Base-by-base conservation (phyloP, 1,140 invertebrate genomes). In the Scaptomyza pallida region DNA sequence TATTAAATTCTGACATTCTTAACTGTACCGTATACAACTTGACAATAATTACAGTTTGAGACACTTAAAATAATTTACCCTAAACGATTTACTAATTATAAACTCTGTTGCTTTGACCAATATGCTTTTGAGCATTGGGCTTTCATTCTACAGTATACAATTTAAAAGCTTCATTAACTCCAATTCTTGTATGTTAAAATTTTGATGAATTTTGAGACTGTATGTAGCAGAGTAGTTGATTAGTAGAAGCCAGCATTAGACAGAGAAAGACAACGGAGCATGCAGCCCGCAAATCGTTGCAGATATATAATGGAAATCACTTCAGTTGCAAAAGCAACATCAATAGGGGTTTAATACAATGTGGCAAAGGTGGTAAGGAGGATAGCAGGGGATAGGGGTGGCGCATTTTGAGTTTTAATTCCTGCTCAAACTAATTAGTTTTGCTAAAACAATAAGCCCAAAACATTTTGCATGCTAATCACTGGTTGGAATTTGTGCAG, bases 351-450 rank as follows among this genome's bases (percentile, higher is more conserved):
- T n/a, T n/a, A n/a, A n/a, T n/a, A n/a, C n/a, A n/a, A n/a, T n/a
- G n/a, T 0, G 0, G 73, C 17, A 35, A 16, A 51, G 35, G 33
- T n/a, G 30, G 35, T 0, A 33, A 48, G 26, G 23, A 26, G 21
- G 16, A 43, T n/a, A n/a, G n/a, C n/a, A n/a, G n/a, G n/a, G n/a
- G n/a, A n/a, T n/a, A n/a, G n/a, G n/a, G n/a, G n/a, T 48, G 51
- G 45, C 33, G 17, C 16, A 44, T 40, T 55, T 75, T 37, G 13
- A 78, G 82, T 78, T 88, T 88, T 83, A 78, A 86, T 82, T 86
- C 82, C 75, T 62, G 56, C 50, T 78, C 74, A 78, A 88, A 86
- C 78, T 86, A 86, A 86, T 86, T 86, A 86, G 82, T 82, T 86
- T 86, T 75, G 63, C 71, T 72, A 67, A 82, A 86, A 82, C 82